Percentiles rank a stretch among this genome's conserved stretches.
Evolutionary conservation across 2,113 vertebrate species (phyloP).

Genomic region (Sinocyclocheilus anshuiensis): DNA sequence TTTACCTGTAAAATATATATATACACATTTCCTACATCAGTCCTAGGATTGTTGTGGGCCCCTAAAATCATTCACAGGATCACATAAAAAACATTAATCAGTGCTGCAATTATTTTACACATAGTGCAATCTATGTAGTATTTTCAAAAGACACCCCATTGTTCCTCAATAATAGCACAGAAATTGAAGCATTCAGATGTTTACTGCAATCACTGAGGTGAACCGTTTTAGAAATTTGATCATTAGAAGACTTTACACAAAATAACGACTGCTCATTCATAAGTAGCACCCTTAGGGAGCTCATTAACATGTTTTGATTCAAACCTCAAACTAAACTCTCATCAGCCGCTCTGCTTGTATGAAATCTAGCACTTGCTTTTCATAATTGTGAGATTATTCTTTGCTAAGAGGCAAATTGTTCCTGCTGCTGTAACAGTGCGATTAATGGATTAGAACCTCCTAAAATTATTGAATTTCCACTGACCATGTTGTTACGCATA

Average conservation of each 20-base stretch:
- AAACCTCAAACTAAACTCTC: slow-evolving; percentile 42
- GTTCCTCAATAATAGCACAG: not conserved
- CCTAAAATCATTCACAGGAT: not conserved
- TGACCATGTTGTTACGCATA: slow-evolving; percentile 6
- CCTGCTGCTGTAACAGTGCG: slow-evolving; percentile 2
- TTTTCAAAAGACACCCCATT: not conserved
- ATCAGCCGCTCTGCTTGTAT: slow-evolving; percentile 36
- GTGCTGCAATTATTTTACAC: not conserved
- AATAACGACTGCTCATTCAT: slow-evolving; percentile 49
- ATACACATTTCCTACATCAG: not conserved
- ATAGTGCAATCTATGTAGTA: not conserved
- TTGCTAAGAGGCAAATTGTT: slow-evolving; percentile 23
- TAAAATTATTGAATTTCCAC: not conserved
- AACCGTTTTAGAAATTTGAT: not conserved
- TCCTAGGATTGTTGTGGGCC: not conserved
- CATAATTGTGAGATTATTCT: slow-evolving; percentile 36
- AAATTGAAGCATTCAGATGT: slow-evolving; percentile 4
- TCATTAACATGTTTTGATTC: slow-evolving; percentile 47
- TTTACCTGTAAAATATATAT: not conserved
- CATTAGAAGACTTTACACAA: slow-evolving; percentile 30
- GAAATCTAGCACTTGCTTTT: slow-evolving; percentile 50
- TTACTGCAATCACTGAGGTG: slow-evolving; percentile 15
- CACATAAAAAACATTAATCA: not conserved
- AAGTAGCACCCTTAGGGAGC: slow-evolving; percentile 42
- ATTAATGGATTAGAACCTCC: slow-evolving; percentile 11